These are phyloP conservation scores for Pangasius mekongensis DNA, from an alignment of 2,797 vertebrate species.

Conservation along the genomic window DNA sequence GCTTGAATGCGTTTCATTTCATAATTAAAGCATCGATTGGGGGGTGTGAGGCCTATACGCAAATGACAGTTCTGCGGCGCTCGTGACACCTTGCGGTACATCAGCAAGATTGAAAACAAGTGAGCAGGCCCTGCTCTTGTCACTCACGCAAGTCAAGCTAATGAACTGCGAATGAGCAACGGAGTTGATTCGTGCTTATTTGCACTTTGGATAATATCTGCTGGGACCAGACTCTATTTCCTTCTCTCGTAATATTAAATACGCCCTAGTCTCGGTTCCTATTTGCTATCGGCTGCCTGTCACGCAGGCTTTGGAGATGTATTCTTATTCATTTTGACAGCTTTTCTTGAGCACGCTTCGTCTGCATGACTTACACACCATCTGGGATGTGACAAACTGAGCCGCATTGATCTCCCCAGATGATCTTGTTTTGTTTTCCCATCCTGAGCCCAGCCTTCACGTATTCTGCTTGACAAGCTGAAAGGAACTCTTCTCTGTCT, in stretches of 20 bases:
- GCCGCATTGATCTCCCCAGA: slow-evolving; percentile 20
- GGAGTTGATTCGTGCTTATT: neutral
- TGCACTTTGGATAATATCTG: slow-evolving; percentile 16
- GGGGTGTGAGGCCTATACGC: slow-evolving; percentile 17
- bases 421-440: slow-evolving; percentile 24
- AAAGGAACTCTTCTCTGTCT: slow-evolving; percentile 13
- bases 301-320: slow-evolving; percentile 4
- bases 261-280: neutral
- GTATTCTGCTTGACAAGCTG: slow-evolving; percentile 15
- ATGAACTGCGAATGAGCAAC: slow-evolving; percentile 28
- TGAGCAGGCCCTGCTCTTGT: slow-evolving; percentile 1
- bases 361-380: slow-evolving; percentile 19
- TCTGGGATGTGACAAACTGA: slow-evolving; percentile 39
- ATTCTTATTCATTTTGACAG: slow-evolving; percentile 20
- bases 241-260: neutral
- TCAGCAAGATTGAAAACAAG: slow-evolving; percentile 21
- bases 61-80: neutral
- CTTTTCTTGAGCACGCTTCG: slow-evolving; percentile 22
- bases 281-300: slow-evolving; percentile 26
- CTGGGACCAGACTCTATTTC: slow-evolving; percentile 17
- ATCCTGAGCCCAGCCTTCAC: slow-evolving; percentile 12
- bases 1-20: slow-evolving; percentile 46
- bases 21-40: slow-evolving; percentile 51
- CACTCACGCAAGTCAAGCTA: neutral
- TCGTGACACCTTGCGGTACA: slow-evolving; percentile 10